phyloP scores from a whole-genome alignment of 1,140 invertebrate species.

The Penaeus chinensis region DNA sequence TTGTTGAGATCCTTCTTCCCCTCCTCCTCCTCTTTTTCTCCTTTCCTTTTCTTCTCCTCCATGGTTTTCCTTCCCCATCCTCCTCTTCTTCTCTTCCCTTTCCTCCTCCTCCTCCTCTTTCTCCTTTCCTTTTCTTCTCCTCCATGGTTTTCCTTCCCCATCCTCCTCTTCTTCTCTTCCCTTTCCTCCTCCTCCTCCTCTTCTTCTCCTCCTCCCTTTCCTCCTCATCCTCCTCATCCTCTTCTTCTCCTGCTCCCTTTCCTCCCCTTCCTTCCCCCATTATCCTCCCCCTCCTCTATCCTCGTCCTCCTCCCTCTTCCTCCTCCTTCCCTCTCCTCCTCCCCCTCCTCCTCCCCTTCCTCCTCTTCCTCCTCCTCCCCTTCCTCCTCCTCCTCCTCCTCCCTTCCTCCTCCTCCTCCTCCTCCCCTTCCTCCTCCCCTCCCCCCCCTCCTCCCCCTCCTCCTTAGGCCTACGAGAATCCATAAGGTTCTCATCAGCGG shows the following conservation, averaged over 20 bases:
- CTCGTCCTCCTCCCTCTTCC: not conserved
- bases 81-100: no score
- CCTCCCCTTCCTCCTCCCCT: not conserved
- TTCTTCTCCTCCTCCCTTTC: not conserved
- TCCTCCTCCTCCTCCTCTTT: no score
- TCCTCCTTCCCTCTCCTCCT: not conserved
- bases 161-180: not conserved
- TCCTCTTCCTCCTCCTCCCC: not conserved
- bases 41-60: no score
- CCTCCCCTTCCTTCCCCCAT: not conserved
- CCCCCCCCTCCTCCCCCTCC: not conserved
- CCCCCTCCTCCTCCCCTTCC: not conserved
- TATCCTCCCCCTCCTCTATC: not conserved
- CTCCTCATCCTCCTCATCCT: not conserved
- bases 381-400: not conserved
- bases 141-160: not conserved
- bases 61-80: no score
- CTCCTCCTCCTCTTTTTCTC: no score
- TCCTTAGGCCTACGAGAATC: not conserved
- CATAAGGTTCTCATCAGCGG: slow-evolving; percentile 1
- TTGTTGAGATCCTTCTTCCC: no score
- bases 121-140: not conserved
- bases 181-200: not conserved
- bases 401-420: not conserved
- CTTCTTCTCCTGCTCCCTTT: not conserved